Conservation (phyloP, 2,113 vertebrate species). For the Odocoileus hemionus region DNA sequence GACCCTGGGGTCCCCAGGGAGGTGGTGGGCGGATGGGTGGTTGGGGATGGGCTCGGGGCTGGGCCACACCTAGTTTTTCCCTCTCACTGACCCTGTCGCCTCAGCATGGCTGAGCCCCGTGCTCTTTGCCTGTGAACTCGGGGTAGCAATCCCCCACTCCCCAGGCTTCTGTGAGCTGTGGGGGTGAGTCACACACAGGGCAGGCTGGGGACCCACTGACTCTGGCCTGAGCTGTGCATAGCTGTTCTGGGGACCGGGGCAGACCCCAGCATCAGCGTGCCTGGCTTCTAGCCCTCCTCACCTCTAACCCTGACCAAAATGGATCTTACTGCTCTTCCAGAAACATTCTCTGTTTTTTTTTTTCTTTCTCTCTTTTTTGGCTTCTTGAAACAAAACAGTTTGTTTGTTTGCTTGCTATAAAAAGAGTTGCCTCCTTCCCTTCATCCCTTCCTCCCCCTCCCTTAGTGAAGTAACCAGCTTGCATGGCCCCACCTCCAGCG, state of each 20-base stretch:
- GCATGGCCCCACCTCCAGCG: rapidly evolving
- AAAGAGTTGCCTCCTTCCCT: neutral
- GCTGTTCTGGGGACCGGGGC: neutral
- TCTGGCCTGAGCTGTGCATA: neutral
- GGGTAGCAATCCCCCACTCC: rapidly evolving
- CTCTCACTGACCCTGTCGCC: rapidly evolving
- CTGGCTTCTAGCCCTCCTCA: neutral
- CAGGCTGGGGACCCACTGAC: rapidly evolving
- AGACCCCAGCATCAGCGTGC: rapidly evolving
- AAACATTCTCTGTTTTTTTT: neutral
- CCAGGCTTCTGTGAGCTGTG: rapidly evolving
- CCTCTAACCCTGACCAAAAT: rapidly evolving
- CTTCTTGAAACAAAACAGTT: constrained; percentile 27
- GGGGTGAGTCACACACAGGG: rapidly evolving
- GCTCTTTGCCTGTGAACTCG: neutral
- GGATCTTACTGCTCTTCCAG: neutral
- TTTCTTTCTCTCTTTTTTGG: neutral
- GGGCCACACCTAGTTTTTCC: neutral
- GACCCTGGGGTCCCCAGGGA: neutral
- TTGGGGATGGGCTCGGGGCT: neutral
- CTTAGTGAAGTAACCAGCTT: neutral
- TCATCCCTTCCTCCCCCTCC: too few species aligned
- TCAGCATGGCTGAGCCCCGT: rapidly evolving
- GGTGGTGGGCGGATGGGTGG: neutral
- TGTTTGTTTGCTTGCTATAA: constrained; percentile 45